Conservation (phyloP, 2,888 invertebrate species). For the Neocrepidodera transversa region DNA sequence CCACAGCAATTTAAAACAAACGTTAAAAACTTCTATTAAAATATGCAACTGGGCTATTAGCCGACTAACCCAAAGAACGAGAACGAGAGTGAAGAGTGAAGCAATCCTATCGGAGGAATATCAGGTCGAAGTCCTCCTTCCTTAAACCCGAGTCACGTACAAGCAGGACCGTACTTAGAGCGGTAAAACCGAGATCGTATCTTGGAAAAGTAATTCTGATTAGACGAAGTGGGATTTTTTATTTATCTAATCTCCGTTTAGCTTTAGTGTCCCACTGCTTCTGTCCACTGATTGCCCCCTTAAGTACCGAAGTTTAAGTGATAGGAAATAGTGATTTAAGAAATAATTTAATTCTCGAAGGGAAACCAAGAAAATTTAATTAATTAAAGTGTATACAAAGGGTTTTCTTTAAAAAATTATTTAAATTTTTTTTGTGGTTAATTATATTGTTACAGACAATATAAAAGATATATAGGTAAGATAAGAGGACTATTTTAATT, state of each 20-base stretch:
- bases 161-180: constrained; percentile 22
- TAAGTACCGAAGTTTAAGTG: not conserved
- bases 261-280: not conserved
- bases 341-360: constrained; percentile 5
- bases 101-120: constrained; percentile 25
- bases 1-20: too few relatives aligned
- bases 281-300: not conserved
- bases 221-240: constrained; percentile 7
- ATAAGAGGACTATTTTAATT: too few relatives aligned
- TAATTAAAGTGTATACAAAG: too few relatives aligned
- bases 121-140: constrained; percentile 25
- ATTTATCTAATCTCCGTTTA: constrained; percentile 11
- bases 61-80: constrained; percentile 28
- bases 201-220: constrained; percentile 19
- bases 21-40: too few relatives aligned
- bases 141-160: constrained; percentile 30
- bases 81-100: constrained; percentile 6
- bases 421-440: too few relatives aligned
- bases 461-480: too few relatives aligned
- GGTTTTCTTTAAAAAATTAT: too few relatives aligned
- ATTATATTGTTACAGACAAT: too few relatives aligned
- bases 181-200: constrained; percentile 21
- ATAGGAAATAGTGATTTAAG: not conserved
- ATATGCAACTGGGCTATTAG: constrained; percentile 7
- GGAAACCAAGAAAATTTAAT: not conserved